A percentile compares a stretch with the other conserved stretches of the same genome.
Conservation (phyloP, 2,797 vertebrate species). For the Lacerta agilis region DNA sequence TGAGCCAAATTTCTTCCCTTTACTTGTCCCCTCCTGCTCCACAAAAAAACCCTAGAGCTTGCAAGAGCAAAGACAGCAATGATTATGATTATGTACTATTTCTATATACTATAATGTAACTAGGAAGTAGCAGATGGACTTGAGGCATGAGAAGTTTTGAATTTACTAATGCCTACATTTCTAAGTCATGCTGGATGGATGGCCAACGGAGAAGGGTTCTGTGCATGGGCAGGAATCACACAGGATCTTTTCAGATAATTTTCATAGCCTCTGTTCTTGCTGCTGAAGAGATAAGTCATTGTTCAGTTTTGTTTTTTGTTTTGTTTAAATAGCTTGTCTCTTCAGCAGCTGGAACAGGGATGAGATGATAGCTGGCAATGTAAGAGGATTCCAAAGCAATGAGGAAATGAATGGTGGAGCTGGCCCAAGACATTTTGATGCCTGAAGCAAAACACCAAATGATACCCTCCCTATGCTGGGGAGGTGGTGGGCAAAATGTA, state of each 20-base stretch:
- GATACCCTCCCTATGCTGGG: not conserved
- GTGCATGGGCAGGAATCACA: not conserved
- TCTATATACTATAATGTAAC: not conserved
- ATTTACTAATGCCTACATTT: not conserved
- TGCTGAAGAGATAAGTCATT: not conserved
- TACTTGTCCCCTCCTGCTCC: too few relatives aligned
- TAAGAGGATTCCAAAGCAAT: not conserved
- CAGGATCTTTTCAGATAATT: not conserved
- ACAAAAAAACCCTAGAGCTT: fast-evolving
- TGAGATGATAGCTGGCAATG: not conserved
- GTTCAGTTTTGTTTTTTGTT: not conserved
- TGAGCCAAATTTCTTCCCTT: too few relatives aligned
- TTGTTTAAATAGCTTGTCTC: not conserved
- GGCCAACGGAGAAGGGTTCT: not conserved
- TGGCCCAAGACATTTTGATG: not conserved
- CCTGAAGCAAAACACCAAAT: not conserved
- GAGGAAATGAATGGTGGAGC: not conserved
- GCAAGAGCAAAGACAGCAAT: too few relatives aligned
- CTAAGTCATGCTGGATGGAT: too few relatives aligned
- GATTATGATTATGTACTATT: not conserved
- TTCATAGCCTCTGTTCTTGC: not conserved
- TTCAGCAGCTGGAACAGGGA: not conserved
- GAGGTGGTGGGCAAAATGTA: not conserved
- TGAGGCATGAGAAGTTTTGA: not conserved
- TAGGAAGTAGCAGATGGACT: not conserved